These are phyloP conservation scores for Oceanodroma leucorhoa DNA, from an alignment of 2,797 vertebrate genomes.

Conservation along the genomic window DNA sequence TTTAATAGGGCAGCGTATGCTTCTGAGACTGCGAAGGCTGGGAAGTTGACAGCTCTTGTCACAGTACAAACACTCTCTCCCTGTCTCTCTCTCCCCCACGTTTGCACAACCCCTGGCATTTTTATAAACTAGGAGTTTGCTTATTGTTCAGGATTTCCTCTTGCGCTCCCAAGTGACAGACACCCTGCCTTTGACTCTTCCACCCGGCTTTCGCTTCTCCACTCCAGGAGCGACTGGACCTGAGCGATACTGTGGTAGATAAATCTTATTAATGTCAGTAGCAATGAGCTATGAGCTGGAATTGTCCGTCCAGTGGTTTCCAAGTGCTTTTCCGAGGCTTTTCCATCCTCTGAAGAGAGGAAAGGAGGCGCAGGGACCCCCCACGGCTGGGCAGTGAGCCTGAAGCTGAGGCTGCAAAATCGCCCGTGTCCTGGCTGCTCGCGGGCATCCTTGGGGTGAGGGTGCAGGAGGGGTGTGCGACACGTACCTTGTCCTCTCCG, in stretches of 20 bases:
- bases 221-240: background rate
- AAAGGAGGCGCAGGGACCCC: background rate
- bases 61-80: background rate
- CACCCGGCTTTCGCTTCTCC: fast-evolving
- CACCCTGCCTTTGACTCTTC: background rate
- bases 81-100: background rate
- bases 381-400: background rate
- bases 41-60: background rate
- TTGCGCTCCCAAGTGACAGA: background rate
- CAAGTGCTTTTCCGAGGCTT: background rate
- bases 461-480: background rate
- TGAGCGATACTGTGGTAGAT: background rate
- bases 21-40: background rate
- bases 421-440: fast-evolving
- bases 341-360: background rate
- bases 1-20: background rate
- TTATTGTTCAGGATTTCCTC: background rate
- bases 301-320: background rate
- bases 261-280: fast-evolving
- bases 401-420: background rate
- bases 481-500: background rate
- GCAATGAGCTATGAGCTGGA: background rate
- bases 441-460: background rate
- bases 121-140: background rate
- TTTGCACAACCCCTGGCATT: background rate